These are phyloP conservation scores for Drosophila infuscata DNA, from an alignment of 2,888 invertebrate genomes.

Conservation along the genomic window DNA sequence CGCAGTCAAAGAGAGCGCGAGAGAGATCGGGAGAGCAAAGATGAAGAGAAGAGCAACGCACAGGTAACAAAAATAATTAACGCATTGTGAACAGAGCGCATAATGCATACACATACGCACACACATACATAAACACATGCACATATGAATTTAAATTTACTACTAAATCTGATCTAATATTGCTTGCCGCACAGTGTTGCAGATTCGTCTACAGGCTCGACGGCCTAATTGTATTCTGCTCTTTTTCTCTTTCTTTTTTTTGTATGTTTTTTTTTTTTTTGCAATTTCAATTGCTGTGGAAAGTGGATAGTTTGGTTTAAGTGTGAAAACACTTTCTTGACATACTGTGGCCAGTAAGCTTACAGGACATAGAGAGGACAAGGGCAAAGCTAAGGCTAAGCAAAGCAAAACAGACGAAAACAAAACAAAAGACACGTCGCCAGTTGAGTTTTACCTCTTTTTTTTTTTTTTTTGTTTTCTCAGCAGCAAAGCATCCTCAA, in stretches of 20 bases:
- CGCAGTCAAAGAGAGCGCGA: slow-evolving; percentile 10
- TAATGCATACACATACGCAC: slow-evolving; percentile 30
- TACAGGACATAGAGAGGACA: slow-evolving; percentile 4
- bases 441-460: slow-evolving; percentile 11
- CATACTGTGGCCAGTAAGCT: neutral
- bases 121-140: neutral
- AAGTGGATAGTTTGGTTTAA: neutral
- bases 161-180: slow-evolving; percentile 7
- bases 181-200: slow-evolving; percentile 40
- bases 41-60: slow-evolving; percentile 29
- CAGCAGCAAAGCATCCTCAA: slow-evolving; percentile 51
- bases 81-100: slow-evolving; percentile 52
- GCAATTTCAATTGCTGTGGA: neutral
- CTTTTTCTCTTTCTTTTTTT: neutral
- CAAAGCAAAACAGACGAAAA: slow-evolving; percentile 48
- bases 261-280: neutral
- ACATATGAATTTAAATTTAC: neutral
- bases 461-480: slow-evolving; percentile 1
- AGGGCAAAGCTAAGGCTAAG: slow-evolving; percentile 29
- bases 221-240: slow-evolving; percentile 8
- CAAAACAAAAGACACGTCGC: slow-evolving; percentile 48
- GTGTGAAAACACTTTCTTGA: neutral
- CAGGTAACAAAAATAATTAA: slow-evolving; percentile 71
- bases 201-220: slow-evolving; percentile 19
- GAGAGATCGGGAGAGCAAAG: slow-evolving; percentile 10